phyloP scores from a whole-genome alignment of 35 echinoderm and acorn worm genomes.

The Patiria miniata region DNA sequence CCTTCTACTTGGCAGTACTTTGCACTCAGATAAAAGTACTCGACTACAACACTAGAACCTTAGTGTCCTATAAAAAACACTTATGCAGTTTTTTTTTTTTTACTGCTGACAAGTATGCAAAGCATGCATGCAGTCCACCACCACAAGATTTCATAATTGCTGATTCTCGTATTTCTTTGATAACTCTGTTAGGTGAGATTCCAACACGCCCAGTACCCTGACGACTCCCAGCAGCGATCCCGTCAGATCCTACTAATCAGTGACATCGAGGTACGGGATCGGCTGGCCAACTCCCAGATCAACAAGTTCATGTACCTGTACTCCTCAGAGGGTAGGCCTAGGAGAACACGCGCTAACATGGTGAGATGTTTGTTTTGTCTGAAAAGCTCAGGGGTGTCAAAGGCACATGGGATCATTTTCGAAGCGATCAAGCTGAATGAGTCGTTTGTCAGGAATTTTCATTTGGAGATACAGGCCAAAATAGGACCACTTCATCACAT shows the following conservation, averaged over 20 bases:
- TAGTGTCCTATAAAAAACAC: too few species aligned
- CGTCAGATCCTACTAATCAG: constrained; percentile 91
- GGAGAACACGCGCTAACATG: constrained; percentile 86
- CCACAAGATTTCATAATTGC: too few species aligned
- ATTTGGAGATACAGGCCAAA: too few species aligned
- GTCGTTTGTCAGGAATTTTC: too few species aligned
- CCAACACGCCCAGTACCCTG: constrained; percentile 76
- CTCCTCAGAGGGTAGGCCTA: constrained; percentile 79
- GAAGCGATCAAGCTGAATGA: not conserved
- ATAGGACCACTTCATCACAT: too few species aligned
- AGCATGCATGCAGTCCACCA: too few species aligned
- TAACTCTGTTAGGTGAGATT: constrained; percentile 91
- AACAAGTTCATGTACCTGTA: constrained; percentile 98
- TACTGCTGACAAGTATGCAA: too few species aligned
- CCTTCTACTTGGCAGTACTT: too few species aligned
- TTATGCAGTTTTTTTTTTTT: too few species aligned
- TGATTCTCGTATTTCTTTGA: too few species aligned
- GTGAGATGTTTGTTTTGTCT: constrained; percentile 34
- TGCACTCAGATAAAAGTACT: too few species aligned
- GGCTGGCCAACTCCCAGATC: constrained; percentile 89
- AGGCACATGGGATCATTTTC: not conserved
- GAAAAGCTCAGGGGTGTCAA: not conserved
- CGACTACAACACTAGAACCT: too few species aligned
- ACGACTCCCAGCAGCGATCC: constrained; percentile 67
- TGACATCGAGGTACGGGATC: constrained; percentile 90